Evolutionary conservation across 2,888 invertebrate genomes (phyloP).

Genomic region (Apotomis capreana): DNA sequence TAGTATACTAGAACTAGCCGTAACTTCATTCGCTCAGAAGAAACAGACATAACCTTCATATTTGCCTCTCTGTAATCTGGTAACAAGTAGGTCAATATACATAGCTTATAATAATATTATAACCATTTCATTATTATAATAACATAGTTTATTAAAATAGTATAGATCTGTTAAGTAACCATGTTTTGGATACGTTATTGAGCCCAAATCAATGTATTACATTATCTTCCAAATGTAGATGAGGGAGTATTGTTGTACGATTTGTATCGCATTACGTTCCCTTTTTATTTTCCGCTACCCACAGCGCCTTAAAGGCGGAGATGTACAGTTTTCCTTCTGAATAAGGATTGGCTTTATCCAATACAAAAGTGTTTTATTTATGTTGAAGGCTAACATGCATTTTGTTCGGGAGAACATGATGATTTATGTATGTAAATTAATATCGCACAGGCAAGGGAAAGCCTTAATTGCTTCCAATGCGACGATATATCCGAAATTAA

Average conservation of each 20-base stretch:
- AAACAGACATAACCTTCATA: too few species aligned
- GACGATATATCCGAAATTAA: not conserved
- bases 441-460: not conserved
- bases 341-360: conserved; percentile 4
- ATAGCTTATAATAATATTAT: too few species aligned
- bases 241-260: conserved; percentile 1
- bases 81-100: too few species aligned
- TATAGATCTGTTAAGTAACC: not conserved
- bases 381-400: not conserved
- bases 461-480: conserved; percentile 2
- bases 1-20: too few species aligned
- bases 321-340: conserved; percentile 1
- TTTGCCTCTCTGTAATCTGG: too few species aligned
- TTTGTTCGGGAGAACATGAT: not conserved
- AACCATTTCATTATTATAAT: too few species aligned
- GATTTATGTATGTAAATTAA: conserved; percentile 1
- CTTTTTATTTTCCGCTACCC: conserved; percentile 1
- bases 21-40: too few species aligned
- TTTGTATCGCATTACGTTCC: conserved; percentile 18
- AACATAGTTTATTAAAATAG: too few species aligned
- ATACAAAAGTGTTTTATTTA: not conserved
- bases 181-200: conserved; percentile 4
- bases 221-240: conserved; percentile 2
- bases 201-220: conserved; percentile 6
- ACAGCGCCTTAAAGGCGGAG: not conserved